These are phyloP conservation scores for Nymphalis io DNA, from an alignment of 1,140 invertebrate species.

Conservation along the genomic window DNA sequence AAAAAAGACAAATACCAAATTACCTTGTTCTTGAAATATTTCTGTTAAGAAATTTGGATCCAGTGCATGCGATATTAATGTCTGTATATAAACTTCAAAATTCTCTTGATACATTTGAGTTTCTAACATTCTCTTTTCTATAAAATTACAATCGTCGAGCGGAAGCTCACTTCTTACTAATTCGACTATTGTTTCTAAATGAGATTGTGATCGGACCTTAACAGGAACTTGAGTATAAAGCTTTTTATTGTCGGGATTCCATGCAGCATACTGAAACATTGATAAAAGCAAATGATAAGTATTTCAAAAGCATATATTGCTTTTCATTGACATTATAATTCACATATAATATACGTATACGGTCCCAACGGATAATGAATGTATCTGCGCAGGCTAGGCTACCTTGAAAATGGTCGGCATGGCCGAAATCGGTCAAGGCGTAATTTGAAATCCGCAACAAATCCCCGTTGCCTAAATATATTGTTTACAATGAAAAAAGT, in stretches of 20 bases:
- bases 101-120: constrained; percentile 90
- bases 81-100: constrained; percentile 95
- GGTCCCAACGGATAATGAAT: no score
- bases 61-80: constrained; percentile 92
- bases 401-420: no score
- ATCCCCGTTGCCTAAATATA: no score
- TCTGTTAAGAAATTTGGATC: constrained; percentile 94
- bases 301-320: background rate
- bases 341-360: no score
- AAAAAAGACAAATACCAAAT: no score
- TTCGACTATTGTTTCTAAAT: constrained; percentile 90
- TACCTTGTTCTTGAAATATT: constrained; percentile 94
- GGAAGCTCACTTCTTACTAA: constrained; percentile 87
- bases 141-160: constrained; percentile 86
- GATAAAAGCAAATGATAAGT: background rate
- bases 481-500: no score
- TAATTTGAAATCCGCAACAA: no score
- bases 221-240: constrained; percentile 89
- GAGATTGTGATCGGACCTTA: constrained; percentile 86
- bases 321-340: no score
- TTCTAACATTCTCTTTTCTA: constrained; percentile 88
- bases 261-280: constrained; percentile 86
- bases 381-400: no score
- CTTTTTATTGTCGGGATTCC: constrained; percentile 89
- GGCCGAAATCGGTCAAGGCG: no score